A percentile compares a stretch with the other conserved stretches of the same genome.
Evolutionary conservation across 2,797 vertebrate species (phyloP).

Genomic region (Esox lucius): DNA sequence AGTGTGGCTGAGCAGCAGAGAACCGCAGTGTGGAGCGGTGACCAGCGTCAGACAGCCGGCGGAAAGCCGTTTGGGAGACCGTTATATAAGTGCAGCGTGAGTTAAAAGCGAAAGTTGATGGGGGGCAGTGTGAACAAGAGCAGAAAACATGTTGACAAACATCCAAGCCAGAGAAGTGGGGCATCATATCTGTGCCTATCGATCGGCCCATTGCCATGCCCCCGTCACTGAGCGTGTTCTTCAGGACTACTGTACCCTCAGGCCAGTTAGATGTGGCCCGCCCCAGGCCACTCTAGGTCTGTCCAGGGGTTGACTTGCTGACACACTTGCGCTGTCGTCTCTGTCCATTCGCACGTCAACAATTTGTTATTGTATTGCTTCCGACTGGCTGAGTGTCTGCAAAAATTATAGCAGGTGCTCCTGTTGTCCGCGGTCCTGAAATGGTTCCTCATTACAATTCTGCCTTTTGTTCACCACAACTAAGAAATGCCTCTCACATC

Average conservation of each 20-base stretch:
- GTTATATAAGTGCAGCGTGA: not conserved
- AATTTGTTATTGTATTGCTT: not conserved
- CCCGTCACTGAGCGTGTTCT: not conserved
- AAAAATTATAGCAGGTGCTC: not conserved
- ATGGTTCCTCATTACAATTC: not conserved
- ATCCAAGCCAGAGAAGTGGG: not conserved
- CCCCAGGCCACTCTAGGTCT: not conserved
- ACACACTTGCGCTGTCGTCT: not conserved
- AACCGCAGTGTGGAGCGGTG: not conserved
- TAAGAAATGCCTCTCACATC: not conserved
- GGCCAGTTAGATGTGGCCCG: not conserved
- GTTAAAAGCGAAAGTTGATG: not conserved
- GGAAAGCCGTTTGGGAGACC: too few species aligned
- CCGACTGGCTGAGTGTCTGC: not conserved
- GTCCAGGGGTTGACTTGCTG: not conserved
- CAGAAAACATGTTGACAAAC: not conserved
- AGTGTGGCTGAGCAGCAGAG: not conserved
- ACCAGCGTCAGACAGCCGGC: not conserved
- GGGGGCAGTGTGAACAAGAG: not conserved
- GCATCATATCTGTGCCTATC: not conserved
- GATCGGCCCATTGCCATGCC: not conserved
- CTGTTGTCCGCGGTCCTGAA: not conserved
- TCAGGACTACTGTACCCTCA: not conserved
- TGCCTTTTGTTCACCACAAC: not conserved
- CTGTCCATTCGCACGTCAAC: not conserved